Base-by-base conservation (phyloP, 2,888 invertebrate genomes). In the Amitus sp. region DNA sequence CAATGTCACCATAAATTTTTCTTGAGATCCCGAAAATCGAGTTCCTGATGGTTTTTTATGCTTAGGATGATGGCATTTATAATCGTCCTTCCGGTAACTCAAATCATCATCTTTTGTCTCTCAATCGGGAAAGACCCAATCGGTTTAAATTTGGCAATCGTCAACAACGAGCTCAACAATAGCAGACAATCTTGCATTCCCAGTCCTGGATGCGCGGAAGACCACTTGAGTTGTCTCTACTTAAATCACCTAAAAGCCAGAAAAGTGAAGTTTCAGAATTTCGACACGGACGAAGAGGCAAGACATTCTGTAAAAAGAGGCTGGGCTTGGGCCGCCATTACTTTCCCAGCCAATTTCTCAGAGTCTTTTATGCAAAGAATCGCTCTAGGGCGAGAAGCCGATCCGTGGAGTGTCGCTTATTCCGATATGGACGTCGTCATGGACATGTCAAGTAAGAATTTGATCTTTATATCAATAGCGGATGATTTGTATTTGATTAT, bases 81-180 rank as follows among this genome's bases (percentile, higher is more conserved):
- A 69, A 89, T 95, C 64, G 90, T 92, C 10, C 85, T 96, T 47
- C 96, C 96, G 0, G 88, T 94, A 1, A 86, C 91, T 1, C 95
- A 96, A 84, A 94, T 93, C 74, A 84, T 95, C 17, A 83, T 96
- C 42, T 96, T 96, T 84, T 96, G 95, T 77, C 83, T 93, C 47
- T 91, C 95, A 12, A 92, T 95, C 70, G 95, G 95, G n/a, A 91
- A 92, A 76, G 92, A 94, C 77, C 95, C 95, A 0, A 84, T 85
- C 5, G 90, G 91, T 10, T 84, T 96, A 0, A 87, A 87, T 39
- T 79, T 96, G 34, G 94, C 91, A 0, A 87, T 95, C 20, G 89
- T 94, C 19, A 96, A 96, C 83, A 83, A 92, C 69, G 96, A 96
- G 82, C 80, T 90, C 47, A 76, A 83, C 66, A 77, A 68, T 62